Evolutionary conservation across 2,888 invertebrate genomes (phyloP).

Genomic region (Stictocephala bisonia): DNA sequence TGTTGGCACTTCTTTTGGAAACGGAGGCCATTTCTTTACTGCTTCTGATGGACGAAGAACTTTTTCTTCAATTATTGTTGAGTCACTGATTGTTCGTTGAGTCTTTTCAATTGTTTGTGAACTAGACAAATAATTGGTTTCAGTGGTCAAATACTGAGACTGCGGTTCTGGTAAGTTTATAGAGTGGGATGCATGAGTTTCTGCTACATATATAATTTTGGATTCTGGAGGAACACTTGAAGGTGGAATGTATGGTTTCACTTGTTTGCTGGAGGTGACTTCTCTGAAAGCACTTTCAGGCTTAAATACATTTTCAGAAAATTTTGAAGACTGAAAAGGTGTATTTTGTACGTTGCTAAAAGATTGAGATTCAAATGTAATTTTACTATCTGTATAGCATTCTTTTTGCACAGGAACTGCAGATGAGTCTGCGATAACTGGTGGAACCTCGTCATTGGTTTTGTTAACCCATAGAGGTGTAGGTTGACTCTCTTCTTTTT

Average conservation of each 20-base stretch:
- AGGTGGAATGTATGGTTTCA: constrained; percentile 47
- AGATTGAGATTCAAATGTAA: constrained; percentile 16
- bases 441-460: not conserved
- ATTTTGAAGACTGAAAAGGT: constrained; percentile 34
- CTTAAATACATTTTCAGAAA: constrained; percentile 5
- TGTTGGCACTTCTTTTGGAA: constrained; percentile 42
- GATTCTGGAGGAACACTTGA: constrained; percentile 59
- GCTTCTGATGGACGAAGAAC: constrained; percentile 66
- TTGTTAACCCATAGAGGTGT: constrained; percentile 39
- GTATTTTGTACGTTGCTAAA: constrained; percentile 16
- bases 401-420: constrained; percentile 23
- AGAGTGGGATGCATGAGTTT: constrained; percentile 63
- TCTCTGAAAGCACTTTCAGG: constrained; percentile 28
- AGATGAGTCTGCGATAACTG: constrained; percentile 4
- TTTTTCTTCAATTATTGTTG: constrained; percentile 64
- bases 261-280: constrained; percentile 10
- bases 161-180: constrained; percentile 62
- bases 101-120: constrained; percentile 12
- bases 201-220: constrained; percentile 65
- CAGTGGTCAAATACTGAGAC: not conserved
- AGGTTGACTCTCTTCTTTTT: constrained; percentile 47
- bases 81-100: constrained; percentile 11
- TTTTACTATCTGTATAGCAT: constrained; percentile 6
- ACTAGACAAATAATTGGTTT: constrained; percentile 1
- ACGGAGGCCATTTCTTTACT: constrained; percentile 67